Evolutionary conservation across 2,797 vertebrate species (phyloP).

Genomic region (Cirrhinus molitorella): DNA sequence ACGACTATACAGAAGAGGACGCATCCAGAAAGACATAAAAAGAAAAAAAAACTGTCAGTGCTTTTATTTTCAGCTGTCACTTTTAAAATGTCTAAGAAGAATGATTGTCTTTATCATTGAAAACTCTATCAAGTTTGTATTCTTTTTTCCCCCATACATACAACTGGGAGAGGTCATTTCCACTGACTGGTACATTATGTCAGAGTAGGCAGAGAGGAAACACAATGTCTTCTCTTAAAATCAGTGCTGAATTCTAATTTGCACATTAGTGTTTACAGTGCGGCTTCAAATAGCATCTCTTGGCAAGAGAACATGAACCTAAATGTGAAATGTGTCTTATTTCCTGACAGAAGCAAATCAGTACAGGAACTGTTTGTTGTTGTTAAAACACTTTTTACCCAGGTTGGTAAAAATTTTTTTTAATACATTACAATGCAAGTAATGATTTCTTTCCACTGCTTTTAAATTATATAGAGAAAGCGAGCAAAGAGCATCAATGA

Average conservation of each 20-base stretch:
- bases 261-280: slow-evolving; percentile 7
- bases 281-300: slow-evolving; percentile 33
- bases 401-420: no score
- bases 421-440: no score
- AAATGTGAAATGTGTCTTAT: slow-evolving; percentile 26
- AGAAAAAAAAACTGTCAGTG: not conserved
- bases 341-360: slow-evolving; percentile 13
- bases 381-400: not conserved
- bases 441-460: no score
- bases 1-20: slow-evolving; percentile 4
- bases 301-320: not conserved
- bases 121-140: not conserved
- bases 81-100: slow-evolving; percentile 19
- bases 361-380: slow-evolving; percentile 5
- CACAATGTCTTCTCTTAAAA: slow-evolving; percentile 18
- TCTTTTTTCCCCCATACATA: not conserved
- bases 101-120: slow-evolving; percentile 24
- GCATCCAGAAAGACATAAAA: not conserved
- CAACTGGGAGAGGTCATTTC: slow-evolving; percentile 9
- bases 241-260: slow-evolving; percentile 29
- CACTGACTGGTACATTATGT: slow-evolving; percentile 18
- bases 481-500: no score
- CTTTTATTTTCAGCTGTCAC: slow-evolving; percentile 31
- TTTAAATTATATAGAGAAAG: no score
- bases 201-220: slow-evolving; percentile 22